phyloP scores from a whole-genome alignment of 2,888 invertebrate genomes.

The Mesochorus sp. region DNA sequence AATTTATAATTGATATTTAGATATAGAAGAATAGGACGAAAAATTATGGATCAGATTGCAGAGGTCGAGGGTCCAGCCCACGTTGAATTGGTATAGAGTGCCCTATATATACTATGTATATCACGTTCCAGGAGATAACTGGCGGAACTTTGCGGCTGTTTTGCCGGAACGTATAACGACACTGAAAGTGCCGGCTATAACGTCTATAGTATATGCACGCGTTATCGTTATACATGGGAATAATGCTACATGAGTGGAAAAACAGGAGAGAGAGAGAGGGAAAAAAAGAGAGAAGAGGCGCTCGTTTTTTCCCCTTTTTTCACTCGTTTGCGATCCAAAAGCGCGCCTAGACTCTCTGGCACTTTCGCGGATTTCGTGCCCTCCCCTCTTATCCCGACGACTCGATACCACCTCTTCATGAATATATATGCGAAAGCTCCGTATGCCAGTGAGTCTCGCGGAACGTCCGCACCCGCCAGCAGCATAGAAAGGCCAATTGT shows the following conservation, averaged over 20 bases:
- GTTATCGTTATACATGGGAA: not conserved
- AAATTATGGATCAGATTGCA: too few relatives aligned
- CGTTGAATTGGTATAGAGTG: too few relatives aligned
- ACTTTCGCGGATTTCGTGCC: slow-evolving; percentile 56
- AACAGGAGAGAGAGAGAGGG: not conserved
- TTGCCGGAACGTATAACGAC: slow-evolving; percentile 54
- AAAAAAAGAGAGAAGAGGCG: slow-evolving; percentile 10
- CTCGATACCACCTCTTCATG: not conserved
- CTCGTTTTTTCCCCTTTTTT: slow-evolving; percentile 9
- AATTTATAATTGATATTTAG: too few relatives aligned
- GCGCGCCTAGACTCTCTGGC: slow-evolving; percentile 44
- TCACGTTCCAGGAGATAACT: too few relatives aligned
- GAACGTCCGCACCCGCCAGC: slow-evolving; percentile 37
- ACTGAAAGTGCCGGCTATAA: slow-evolving; percentile 59
- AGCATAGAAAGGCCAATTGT: slow-evolving; percentile 59
- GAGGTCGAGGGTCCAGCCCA: too few relatives aligned
- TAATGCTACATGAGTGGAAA: not conserved
- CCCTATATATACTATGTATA: too few relatives aligned
- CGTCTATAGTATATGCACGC: slow-evolving; percentile 7
- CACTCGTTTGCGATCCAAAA: slow-evolving; percentile 30
- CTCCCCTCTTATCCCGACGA: not conserved
- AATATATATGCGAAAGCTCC: slow-evolving; percentile 20
- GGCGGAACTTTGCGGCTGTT: slow-evolving; percentile 51
- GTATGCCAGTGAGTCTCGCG: slow-evolving; percentile 22
- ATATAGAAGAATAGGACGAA: too few relatives aligned